A percentile compares a stretch with the other conserved stretches of the same genome.
These are phyloP conservation scores for Argyresthia goedartella DNA, from an alignment of 2,888 invertebrate species.

Conservation along the genomic window DNA sequence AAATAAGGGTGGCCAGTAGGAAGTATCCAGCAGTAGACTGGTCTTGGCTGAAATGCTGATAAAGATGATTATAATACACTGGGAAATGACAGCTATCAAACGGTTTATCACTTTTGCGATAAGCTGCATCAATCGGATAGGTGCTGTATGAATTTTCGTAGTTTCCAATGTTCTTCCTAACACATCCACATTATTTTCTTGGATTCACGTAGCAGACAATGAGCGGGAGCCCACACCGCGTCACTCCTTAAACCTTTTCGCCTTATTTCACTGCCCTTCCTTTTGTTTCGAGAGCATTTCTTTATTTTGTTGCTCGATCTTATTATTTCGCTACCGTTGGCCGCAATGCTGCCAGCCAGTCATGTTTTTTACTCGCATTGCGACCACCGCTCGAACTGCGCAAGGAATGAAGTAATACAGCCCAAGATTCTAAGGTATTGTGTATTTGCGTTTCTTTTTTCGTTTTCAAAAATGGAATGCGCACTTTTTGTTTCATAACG, in stretches of 20 bases:
- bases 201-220: conserved; percentile 35
- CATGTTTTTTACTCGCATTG: conserved; percentile 44
- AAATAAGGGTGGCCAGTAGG: no score
- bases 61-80: no score
- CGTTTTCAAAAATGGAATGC: conserved; percentile 1
- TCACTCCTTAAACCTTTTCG: conserved; percentile 65
- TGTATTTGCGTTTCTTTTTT: conserved; percentile 52
- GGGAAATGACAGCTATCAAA: no score
- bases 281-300: conserved; percentile 63
- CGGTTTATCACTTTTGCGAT: no score
- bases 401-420: conserved; percentile 65
- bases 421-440: conserved; percentile 54
- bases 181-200: conserved; percentile 1
- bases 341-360: conserved; percentile 39
- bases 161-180: no score
- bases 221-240: conserved; percentile 62
- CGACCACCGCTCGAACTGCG: conserved; percentile 21
- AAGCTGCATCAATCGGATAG: no score
- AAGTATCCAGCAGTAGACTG: no score
- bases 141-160: no score
- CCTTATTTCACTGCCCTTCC: conserved; percentile 64
- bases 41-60: no score
- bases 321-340: conserved; percentile 70
- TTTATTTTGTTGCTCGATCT: conserved; percentile 70
- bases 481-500: conserved; percentile 26